Percentiles rank a stretch among this genome's conserved stretches.
Conservation (phyloP, 2,113 vertebrate genomes). For the Callocephalon fimbriatum region DNA sequence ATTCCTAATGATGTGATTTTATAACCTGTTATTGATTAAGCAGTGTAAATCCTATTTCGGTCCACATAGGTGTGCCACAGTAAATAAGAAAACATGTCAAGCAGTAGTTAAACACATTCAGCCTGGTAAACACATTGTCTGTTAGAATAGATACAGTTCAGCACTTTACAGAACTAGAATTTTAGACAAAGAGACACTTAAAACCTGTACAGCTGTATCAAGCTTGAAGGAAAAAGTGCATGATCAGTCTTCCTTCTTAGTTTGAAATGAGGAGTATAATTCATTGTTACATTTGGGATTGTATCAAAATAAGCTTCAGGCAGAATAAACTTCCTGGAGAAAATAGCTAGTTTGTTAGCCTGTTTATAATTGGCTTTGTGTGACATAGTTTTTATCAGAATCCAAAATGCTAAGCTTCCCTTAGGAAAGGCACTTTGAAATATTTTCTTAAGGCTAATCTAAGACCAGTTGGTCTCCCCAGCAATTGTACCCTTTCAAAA, state of each 20-base stretch:
- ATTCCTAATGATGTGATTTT: background rate
- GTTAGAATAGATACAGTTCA: background rate
- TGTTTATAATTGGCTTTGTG: background rate
- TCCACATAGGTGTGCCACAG: background rate
- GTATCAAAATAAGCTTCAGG: background rate
- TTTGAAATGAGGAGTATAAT: background rate
- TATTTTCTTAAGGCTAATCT: background rate
- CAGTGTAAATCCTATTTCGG: conserved; percentile 43
- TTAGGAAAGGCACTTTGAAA: background rate
- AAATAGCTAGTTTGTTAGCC: background rate
- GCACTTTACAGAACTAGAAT: background rate
- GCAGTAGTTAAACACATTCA: background rate
- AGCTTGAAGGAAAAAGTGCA: background rate
- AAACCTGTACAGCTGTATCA: background rate
- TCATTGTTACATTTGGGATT: background rate
- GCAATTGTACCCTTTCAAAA: background rate
- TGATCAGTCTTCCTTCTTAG: background rate
- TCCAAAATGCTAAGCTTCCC: background rate
- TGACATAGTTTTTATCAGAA: background rate
- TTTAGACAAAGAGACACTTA: conserved; percentile 8
- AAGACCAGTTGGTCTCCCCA: background rate
- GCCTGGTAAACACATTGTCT: conserved; percentile 4
- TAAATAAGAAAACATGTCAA: conserved; percentile 8
- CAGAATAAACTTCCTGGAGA: background rate
- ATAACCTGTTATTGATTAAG: conserved; percentile 48